A percentile compares a stretch with the other conserved stretches of the same genome.
These are phyloP conservation scores for Umimayanthus chanpuru DNA, from an alignment of 92 coral and sea anemone genomes.

Conservation along the genomic window DNA sequence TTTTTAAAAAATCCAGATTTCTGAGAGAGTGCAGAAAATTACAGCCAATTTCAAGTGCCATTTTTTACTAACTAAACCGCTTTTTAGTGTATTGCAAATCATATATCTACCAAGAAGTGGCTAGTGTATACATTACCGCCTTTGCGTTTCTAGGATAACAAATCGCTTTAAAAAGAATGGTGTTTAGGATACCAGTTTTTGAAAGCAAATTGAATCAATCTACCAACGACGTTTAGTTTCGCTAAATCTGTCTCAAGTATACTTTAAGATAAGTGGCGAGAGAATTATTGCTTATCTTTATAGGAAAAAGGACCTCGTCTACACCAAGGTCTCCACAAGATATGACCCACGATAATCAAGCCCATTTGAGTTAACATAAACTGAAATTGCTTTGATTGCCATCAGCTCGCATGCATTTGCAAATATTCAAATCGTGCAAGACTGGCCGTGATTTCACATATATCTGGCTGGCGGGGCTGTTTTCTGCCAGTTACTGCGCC, in stretches of 20 bases:
- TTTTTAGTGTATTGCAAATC: not conserved
- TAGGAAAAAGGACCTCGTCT: not conserved
- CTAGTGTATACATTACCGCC: not conserved
- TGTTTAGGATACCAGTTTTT: not conserved
- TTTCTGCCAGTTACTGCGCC: not conserved
- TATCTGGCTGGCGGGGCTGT: not conserved
- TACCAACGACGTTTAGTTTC: not conserved
- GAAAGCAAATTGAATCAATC: not conserved
- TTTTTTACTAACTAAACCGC: not conserved
- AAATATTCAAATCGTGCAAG: not conserved
- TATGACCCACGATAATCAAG: not conserved
- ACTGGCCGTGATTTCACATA: not conserved
- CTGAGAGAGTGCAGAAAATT: not conserved
- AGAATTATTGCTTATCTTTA: not conserved
- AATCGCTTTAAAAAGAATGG: conserved; percentile 56
- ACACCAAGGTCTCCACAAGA: not conserved
- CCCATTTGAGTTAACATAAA: not conserved
- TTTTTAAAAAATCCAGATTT: not conserved
- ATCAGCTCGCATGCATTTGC: not conserved
- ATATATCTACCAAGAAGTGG: not conserved
- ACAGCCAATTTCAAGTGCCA: not conserved
- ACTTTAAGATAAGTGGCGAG: not conserved
- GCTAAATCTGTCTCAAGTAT: not conserved
- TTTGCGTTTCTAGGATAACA: conserved; percentile 59
- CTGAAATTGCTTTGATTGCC: not conserved